phyloP scores from a whole-genome alignment of 1,140 invertebrate species.

The Platyura marginata region DNA sequence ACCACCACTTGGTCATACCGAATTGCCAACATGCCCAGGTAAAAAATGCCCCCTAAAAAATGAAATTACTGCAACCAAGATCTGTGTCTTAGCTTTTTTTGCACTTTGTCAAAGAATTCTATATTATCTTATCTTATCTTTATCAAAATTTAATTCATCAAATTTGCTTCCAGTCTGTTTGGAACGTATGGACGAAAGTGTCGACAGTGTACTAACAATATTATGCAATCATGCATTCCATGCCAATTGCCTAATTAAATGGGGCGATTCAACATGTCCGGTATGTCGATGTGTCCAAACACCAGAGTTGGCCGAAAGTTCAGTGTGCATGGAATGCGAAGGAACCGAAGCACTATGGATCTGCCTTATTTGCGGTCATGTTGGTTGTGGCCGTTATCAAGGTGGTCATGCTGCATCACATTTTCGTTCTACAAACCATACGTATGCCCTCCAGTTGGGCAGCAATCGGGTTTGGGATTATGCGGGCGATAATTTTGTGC shows the following conservation, averaged over 20 bases:
- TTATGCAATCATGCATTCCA: slow-evolving; percentile 98
- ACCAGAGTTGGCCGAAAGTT: slow-evolving; percentile 70
- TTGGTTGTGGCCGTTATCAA: slow-evolving; percentile 72
- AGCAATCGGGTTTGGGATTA: slow-evolving; percentile 89
- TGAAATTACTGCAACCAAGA: too few relatives aligned
- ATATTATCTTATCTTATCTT: too few relatives aligned
- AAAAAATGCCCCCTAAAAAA: too few relatives aligned
- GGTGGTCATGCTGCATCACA: slow-evolving; percentile 62
- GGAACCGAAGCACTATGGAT: slow-evolving; percentile 83
- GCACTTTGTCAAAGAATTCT: too few relatives aligned
- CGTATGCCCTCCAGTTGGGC: slow-evolving; percentile 89
- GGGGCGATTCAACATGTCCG: slow-evolving; percentile 82
- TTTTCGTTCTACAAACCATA: slow-evolving; percentile 88
- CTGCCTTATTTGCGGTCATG: slow-evolving; percentile 94
- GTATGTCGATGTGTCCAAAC: slow-evolving; percentile 80
- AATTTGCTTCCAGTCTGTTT: slow-evolving; percentile 26
- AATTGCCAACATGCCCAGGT: slow-evolving; percentile 90
- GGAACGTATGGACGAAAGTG: slow-evolving; percentile 95
- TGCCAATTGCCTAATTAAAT: slow-evolving; percentile 81
- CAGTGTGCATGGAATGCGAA: slow-evolving; percentile 67
- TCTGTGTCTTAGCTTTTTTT: too few relatives aligned
- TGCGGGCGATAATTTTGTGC: slow-evolving; percentile 86
- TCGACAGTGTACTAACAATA: slow-evolving; percentile 93
- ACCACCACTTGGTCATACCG: slow-evolving; percentile 64
- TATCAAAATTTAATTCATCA: too few relatives aligned